Conservation (phyloP, 2,888 invertebrate genomes). For the Rhaphigaster nebulosa region DNA sequence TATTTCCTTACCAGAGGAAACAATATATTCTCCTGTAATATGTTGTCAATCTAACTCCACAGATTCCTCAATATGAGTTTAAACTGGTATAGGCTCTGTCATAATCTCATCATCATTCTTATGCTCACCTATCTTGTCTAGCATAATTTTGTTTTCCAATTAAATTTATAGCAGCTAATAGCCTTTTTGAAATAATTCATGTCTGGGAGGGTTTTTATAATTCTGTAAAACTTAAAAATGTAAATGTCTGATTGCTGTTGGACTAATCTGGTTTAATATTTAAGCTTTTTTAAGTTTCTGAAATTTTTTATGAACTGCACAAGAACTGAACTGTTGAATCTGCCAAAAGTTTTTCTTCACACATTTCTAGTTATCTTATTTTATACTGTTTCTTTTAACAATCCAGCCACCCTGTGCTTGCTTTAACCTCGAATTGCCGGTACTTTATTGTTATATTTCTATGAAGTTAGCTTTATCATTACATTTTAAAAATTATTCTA, state of each 20-base stretch:
- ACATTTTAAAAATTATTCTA: neutral
- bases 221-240: no score
- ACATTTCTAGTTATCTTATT: neutral
- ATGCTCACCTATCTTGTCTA: neutral
- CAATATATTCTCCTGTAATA: neutral
- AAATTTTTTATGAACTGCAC: neutral
- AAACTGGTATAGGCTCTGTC: neutral
- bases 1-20: no score
- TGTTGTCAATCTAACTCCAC: neutral
- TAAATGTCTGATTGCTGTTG: no score
- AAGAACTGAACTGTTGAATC: neutral
- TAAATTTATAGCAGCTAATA: neutral
- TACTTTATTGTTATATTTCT: neutral
- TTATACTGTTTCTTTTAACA: neutral
- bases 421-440: neutral
- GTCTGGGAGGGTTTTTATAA: no score
- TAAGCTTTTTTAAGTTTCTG: neutral
- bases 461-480: neutral
- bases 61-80: no score
- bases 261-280: no score
- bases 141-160: neutral
- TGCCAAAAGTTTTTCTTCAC: neutral
- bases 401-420: neutral
- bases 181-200: no score
- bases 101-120: neutral